These are phyloP conservation scores for Hiodon tergisus DNA, from an alignment of 2,113 vertebrate genomes.

Conservation along the genomic window DNA sequence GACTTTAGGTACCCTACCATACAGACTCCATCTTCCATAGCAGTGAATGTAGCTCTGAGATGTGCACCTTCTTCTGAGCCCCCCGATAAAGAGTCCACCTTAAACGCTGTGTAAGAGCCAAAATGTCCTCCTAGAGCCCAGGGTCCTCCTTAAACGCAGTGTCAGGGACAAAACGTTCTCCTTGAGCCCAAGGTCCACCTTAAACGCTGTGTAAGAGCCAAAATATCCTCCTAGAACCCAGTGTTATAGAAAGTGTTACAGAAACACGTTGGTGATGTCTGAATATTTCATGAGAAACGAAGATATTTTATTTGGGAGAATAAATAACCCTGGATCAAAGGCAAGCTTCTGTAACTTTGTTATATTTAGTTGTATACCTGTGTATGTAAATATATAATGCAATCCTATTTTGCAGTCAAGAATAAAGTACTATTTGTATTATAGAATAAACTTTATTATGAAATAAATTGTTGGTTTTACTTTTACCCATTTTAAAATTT, in stretches of 20 bases:
- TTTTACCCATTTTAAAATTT: too few species aligned
- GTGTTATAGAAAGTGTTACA: slow-evolving; percentile 87
- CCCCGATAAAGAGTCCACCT: slow-evolving; percentile 81
- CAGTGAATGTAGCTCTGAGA: slow-evolving; percentile 38
- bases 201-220: slow-evolving; percentile 66
- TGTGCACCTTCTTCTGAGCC: slow-evolving; percentile 34
- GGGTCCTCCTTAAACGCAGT: slow-evolving; percentile 55
- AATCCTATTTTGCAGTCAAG: slow-evolving; percentile 99
- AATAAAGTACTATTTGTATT: slow-evolving; percentile 99
- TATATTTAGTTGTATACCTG: slow-evolving; percentile 99
- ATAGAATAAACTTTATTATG: slow-evolving; percentile 99
- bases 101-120: slow-evolving; percentile 68
- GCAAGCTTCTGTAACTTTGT: slow-evolving; percentile 99
- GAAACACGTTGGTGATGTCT: slow-evolving; percentile 80
- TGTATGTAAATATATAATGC: slow-evolving; percentile 99
- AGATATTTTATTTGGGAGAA: slow-evolving; percentile 64
- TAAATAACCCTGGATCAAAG: slow-evolving; percentile 84
- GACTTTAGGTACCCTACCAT: slow-evolving; percentile 5
- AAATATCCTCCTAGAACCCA: slow-evolving; percentile 78
- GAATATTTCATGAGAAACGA: slow-evolving; percentile 64
- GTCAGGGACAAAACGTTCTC: too few species aligned
- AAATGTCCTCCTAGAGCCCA: slow-evolving; percentile 78
- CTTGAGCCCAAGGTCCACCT: too few species aligned
- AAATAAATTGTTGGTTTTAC: slow-evolving; percentile 62
- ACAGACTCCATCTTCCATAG: slow-evolving; percentile 26